phyloP scores from a whole-genome alignment of 1,140 invertebrate species.

The Bilobella aurantiaca region DNA sequence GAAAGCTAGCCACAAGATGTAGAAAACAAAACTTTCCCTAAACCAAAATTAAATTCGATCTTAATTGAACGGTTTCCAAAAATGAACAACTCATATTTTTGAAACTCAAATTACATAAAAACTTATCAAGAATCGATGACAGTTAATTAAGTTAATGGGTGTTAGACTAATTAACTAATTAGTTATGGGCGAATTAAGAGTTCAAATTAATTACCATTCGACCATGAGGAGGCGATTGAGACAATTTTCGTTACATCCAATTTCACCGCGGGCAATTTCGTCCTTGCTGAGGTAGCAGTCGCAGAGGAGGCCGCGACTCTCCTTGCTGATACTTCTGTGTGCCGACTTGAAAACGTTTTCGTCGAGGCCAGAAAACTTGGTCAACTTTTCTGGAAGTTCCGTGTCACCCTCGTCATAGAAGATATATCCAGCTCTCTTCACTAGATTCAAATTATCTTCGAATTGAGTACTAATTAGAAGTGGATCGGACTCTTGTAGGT shows the following conservation, averaged over 20 bases:
- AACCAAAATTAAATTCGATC: constrained; percentile 12
- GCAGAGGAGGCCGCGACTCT: constrained; percentile 86
- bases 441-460: no score
- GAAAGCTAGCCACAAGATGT: no score
- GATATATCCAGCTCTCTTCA: constrained; percentile 20
- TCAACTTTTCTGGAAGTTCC: constrained; percentile 60
- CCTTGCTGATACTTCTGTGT: constrained; percentile 66
- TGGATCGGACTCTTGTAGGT: neutral
- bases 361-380: constrained; percentile 64
- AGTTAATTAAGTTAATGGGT: no score
- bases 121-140: no score
- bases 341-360: constrained; percentile 72
- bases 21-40: no score
- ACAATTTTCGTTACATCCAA: constrained; percentile 89
- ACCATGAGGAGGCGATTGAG: constrained; percentile 94
- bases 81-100: constrained; percentile 2
- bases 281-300: constrained; percentile 85
- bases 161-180: no score
- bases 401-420: constrained; percentile 24
- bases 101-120: no score
- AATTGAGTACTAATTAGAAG: no score
- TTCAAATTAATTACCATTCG: constrained; percentile 72
- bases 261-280: constrained; percentile 68
- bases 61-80: constrained; percentile 10
- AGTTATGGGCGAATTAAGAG: no score